Percentiles rank a stretch among this genome's conserved stretches.
Evolutionary conservation across 2,113 vertebrate species (phyloP).

Genomic region (Ardeotis arabs): DNA sequence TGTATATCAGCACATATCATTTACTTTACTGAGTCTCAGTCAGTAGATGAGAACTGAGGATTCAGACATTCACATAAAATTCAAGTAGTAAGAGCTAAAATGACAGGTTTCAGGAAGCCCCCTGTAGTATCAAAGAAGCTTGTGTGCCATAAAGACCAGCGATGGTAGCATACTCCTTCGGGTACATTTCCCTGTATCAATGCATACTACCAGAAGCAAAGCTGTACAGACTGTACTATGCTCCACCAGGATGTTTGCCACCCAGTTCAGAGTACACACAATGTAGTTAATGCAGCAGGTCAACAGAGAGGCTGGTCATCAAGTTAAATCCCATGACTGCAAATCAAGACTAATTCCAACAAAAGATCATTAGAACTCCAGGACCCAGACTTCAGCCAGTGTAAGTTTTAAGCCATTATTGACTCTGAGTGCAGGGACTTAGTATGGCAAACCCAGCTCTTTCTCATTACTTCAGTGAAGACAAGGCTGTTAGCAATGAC

Average conservation of each 20-base stretch:
- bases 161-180: background rate
- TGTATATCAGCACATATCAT: accelerated
- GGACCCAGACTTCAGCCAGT: background rate
- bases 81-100: background rate
- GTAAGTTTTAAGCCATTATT: background rate
- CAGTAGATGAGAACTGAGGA: background rate
- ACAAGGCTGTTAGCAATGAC: conserved; percentile 40
- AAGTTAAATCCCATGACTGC: background rate
- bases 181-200: background rate
- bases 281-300: background rate
- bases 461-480: conserved; percentile 19
- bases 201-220: background rate
- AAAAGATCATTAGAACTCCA: background rate
- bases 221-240: background rate
- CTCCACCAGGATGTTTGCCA: background rate
- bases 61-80: background rate
- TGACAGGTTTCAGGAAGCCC: background rate
- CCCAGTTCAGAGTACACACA: background rate
- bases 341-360: background rate
- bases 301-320: background rate
- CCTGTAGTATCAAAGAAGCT: background rate
- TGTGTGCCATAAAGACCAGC: background rate
- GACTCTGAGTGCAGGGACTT: background rate
- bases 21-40: background rate
- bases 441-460: background rate